Evolutionary conservation across 2,113 vertebrate genomes (phyloP), one percentile per base, ranked within the genome.

Genomic region (Spea multiplicata): DNA sequence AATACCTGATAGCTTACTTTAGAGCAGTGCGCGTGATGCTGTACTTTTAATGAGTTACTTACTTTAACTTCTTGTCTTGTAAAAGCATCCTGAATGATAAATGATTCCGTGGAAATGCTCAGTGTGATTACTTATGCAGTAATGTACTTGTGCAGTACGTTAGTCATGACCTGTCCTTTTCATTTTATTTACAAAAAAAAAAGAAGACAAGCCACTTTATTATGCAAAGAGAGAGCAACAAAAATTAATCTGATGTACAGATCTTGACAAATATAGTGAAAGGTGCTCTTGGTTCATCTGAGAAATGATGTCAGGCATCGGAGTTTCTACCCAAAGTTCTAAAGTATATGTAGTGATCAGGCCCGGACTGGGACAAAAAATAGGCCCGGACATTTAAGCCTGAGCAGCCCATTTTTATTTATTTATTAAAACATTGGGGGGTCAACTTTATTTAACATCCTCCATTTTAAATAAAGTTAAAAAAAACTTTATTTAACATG

Each of bases 11-110:
- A 71, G 49, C 48, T 81, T 83, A 84, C 74, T 70, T 77, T 82
- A 88, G 81, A 74, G 71, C 81, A 81, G 82, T 71, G 5, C 81
- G 70, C 80, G 44, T 73, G 61, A 66, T 73, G 8, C 71, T 66
- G 16, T 73, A 73, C 77, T 80, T 79, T 79, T 80, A 80, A 73
- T 73, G 61, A 80, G 61, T 67, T 73, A 48, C 52, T 59, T 49
- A 30, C 45, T 73, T 73, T 30, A 73, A 73, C 61, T 67, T 67
- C 13, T 66, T 48, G 70, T 66, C 52, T 62, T 9, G 55, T 77
- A 80, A 78, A 79, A 73, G 16, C 62, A 66, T 59, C 52, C 55
- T 67, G 61, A 73, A 67, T 66, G 77, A 73, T 80, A 67, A 80
- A 73, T 80, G 70, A 80, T 67, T 55, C 64, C 30, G 70, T 73